Conservation (phyloP, 2,888 invertebrate genomes). For the Seladonia tumulorum region DNA sequence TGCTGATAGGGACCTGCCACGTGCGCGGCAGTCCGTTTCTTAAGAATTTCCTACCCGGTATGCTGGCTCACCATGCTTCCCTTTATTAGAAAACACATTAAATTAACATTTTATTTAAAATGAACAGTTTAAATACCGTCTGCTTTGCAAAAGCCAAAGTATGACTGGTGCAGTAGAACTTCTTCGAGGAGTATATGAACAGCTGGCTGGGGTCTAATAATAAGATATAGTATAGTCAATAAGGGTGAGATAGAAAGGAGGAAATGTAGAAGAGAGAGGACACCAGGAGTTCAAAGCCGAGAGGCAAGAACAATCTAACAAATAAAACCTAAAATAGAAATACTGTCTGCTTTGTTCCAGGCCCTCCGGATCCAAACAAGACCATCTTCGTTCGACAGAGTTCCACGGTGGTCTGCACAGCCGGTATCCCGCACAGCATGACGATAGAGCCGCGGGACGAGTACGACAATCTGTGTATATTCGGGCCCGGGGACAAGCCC, state of each 20-base stretch:
- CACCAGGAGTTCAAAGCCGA: too few relatives aligned
- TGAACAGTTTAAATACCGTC: too few relatives aligned
- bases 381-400: slow-evolving; percentile 93
- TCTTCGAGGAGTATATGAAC: too few relatives aligned
- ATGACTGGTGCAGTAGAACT: too few relatives aligned
- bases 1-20: slow-evolving; percentile 92
- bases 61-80: background rate
- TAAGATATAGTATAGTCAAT: too few relatives aligned
- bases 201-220: too few relatives aligned
- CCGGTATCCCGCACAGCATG: slow-evolving; percentile 90
- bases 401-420: slow-evolving; percentile 93
- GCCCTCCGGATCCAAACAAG: slow-evolving; percentile 92
- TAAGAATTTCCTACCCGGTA: slow-evolving; percentile 91
- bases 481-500: slow-evolving; percentile 87
- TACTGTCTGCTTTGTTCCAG: slow-evolving; percentile 80
- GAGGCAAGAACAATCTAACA: background rate
- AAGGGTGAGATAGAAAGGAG: too few relatives aligned
- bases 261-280: too few relatives aligned
- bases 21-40: slow-evolving; percentile 95
- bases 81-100: background rate
- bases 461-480: slow-evolving; percentile 93
- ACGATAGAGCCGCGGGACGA: slow-evolving; percentile 96
- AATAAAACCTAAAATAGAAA: background rate
- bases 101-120: background rate
- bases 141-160: too few relatives aligned